Evolutionary conservation across 2,888 invertebrate genomes (phyloP).

Genomic region (Ptycholaimellus sp.): DNA sequence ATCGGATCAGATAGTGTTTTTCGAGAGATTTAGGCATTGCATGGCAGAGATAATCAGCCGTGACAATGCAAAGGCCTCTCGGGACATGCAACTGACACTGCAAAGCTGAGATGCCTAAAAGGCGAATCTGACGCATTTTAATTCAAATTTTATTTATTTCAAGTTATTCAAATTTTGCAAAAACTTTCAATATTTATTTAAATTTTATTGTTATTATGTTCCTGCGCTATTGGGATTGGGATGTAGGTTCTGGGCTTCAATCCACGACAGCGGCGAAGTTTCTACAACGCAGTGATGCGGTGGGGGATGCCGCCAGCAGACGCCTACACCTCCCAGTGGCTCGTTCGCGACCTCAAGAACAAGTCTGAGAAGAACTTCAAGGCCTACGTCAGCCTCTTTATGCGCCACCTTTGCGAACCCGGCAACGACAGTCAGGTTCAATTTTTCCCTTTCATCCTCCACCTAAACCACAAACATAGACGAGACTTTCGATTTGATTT

Average conservation of each 20-base stretch:
- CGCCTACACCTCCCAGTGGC: slow-evolving; percentile 95
- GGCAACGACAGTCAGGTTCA: slow-evolving; percentile 83
- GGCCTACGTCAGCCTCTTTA: slow-evolving; percentile 91
- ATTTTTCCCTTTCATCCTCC: no score
- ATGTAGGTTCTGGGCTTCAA: slow-evolving; percentile 89
- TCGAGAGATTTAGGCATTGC: no score
- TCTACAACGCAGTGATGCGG: slow-evolving; percentile 96
- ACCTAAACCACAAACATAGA: no score
- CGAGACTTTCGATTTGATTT: no score
- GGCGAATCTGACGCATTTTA: slow-evolving; percentile 7
- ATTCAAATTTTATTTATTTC: background rate
- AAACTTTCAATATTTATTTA: no score
- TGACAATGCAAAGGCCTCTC: no score
- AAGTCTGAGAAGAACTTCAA: slow-evolving; percentile 81
- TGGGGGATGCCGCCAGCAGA: slow-evolving; percentile 99
- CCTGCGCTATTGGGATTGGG: no score
- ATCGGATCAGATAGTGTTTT: no score
- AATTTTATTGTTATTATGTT: no score
- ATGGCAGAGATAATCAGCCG: no score
- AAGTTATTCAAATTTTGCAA: slow-evolving; percentile 4
- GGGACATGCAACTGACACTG: no score
- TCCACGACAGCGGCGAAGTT: slow-evolving; percentile 87
- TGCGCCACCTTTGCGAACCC: slow-evolving; percentile 96
- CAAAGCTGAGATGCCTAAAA: slow-evolving; percentile 2
- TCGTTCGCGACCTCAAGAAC: slow-evolving; percentile 80